phyloP scores from a whole-genome alignment of 2,797 vertebrate genomes.

The Sylvilagus floridanus region DNA sequence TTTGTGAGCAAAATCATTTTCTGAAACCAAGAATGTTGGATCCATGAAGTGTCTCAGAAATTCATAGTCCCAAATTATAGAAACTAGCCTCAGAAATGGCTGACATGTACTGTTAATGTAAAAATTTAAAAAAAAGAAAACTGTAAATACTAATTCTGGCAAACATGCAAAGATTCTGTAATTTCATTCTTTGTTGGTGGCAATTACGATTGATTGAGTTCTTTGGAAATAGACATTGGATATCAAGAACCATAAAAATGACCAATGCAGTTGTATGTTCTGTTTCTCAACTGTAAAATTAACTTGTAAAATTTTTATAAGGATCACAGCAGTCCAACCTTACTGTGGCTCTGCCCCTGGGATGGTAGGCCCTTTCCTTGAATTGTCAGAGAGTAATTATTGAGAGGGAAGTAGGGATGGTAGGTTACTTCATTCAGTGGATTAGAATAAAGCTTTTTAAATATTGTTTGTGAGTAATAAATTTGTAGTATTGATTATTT shows the following conservation, averaged over 20 bases:
- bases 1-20: conserved; percentile 22
- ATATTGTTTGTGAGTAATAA: conserved; percentile 10
- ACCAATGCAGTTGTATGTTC: not conserved
- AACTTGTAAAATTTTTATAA: conserved; percentile 3
- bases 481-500: conserved; percentile 40
- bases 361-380: not conserved
- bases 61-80: not conserved
- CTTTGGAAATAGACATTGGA: not conserved
- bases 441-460: conserved; percentile 28
- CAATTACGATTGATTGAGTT: conserved; percentile 24
- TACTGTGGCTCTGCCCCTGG: not conserved
- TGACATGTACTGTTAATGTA: not conserved
- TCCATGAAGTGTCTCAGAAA: conserved; percentile 25
- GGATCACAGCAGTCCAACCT: conserved; percentile 43
- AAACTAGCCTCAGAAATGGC: conserved; percentile 37
- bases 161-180: conserved; percentile 25
- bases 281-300: conserved; percentile 46
- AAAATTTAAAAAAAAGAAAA: not conserved
- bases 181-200: not conserved
- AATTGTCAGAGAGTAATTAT: not conserved
- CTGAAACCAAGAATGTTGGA: not conserved
- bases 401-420: not conserved
- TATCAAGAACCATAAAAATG: conserved; percentile 45
- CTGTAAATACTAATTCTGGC: conserved; percentile 1
- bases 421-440: not conserved